Base-by-base conservation (phyloP, 2,888 invertebrate genomes). In the Gastrophysa polygoni region DNA sequence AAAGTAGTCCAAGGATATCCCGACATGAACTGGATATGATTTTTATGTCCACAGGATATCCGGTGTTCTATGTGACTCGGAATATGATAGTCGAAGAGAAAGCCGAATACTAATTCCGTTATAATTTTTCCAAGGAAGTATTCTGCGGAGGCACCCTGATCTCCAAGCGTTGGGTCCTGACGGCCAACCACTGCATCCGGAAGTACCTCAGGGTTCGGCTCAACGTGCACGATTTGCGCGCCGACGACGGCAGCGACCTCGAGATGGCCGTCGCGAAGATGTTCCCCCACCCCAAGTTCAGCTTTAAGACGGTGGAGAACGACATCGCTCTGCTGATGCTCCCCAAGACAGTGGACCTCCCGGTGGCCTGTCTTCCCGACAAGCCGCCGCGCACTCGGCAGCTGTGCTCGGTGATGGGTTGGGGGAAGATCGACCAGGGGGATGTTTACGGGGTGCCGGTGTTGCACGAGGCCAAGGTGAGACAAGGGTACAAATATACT, bases 101-200 rank as follows among this genome's bases (percentile, higher is more conserved):
- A n/a, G n/a, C n/a, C n/a, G n/a, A n/a, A n/a, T 29, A 38, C 6
- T 20, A 8, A 28, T 32, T 20, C 24, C 34, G 0, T 43, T 58
- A 29, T 68, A 66, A n/a, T n/a, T 70, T 61, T 69, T 76, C 75
- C 21, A 74, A 93, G 90, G 95, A 95, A 82, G 91, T 92, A 24
- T 93, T 94, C 77, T 95, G 95, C 76, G 95, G 95, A 0, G 95
- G 95, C 1, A 94, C 95, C 1, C 79, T 95, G 28, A 87, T 95
- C 16, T 88, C 91, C 0, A 85, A 91, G 0, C 85, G 89, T 48
- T 95, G 95, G 94, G 90, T 95, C 48, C 83, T 95, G 60, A 94
- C 95, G 0, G 94, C 94, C 0, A 93, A 93, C 1, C 95, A 95
- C 77, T 95, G 95, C 78, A 89, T 94, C 24, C 84, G 91, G 66